A percentile compares a stretch with the other conserved stretches of the same genome.
Evolutionary conservation across 2,113 vertebrate genomes (phyloP).

Genomic region (Gobiocypris rarus): DNA sequence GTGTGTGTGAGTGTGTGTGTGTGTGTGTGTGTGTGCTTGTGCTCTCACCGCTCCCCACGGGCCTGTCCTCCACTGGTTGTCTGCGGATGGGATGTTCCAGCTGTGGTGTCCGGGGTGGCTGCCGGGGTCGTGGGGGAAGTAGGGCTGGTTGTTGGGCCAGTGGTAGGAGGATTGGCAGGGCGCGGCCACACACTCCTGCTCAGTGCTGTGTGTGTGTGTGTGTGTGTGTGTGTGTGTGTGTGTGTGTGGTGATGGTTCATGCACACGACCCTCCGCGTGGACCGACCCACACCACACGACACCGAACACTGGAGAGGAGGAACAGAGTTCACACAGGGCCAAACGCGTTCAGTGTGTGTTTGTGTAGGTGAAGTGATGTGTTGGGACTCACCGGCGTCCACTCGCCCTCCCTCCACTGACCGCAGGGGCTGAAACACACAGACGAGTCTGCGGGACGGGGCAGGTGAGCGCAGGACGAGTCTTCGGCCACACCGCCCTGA

Average conservation of each 20-base stretch:
- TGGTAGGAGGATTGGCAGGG: conserved; percentile 78
- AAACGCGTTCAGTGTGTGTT: too few relatives aligned
- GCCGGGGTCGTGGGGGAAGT: conserved; percentile 76
- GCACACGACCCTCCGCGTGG: conserved; percentile 87
- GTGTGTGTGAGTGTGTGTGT: too few relatives aligned
- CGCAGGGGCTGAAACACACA: conserved; percentile 88
- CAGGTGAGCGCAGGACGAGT: conserved; percentile 82
- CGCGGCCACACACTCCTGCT: conserved; percentile 82
- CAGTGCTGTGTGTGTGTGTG: too few relatives aligned
- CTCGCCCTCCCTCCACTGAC: conserved; percentile 88
- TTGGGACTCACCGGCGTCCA: conserved; percentile 89
- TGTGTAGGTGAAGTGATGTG: not conserved
- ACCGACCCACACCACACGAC: conserved; percentile 83
- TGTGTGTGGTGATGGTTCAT: conserved; percentile 84
- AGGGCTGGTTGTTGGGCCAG: conserved; percentile 78
- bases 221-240: too few relatives aligned
- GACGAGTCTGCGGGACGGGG: conserved; percentile 85
- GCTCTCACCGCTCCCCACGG: conserved; percentile 94
- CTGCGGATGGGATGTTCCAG: conserved; percentile 76
- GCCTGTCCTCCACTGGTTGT: conserved; percentile 94
- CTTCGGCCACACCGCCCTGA: conserved; percentile 83
- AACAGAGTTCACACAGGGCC: too few relatives aligned
- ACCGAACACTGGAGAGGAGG: conserved; percentile 82
- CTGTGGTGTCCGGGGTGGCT: conserved; percentile 78
- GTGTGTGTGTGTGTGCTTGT: too few relatives aligned